Conservation (phyloP, 35 echinoderm and acorn worm genomes). For the Eucidaris tribuloides region DNA sequence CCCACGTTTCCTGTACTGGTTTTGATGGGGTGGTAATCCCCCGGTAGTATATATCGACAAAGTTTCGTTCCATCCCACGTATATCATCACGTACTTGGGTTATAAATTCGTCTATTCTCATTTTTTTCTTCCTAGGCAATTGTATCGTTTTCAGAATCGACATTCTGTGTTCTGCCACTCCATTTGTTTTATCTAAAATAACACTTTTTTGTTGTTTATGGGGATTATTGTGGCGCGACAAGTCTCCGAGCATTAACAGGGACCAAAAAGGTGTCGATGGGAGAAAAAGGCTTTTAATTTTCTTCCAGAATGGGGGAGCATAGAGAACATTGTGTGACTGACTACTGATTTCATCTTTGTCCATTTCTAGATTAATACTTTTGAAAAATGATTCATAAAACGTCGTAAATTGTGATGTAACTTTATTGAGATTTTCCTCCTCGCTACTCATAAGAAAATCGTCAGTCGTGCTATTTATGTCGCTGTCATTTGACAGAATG, state of each 20-base stretch:
- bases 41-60: conserved; percentile 4
- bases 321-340: background rate
- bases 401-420: background rate
- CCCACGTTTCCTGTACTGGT: background rate
- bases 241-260: background rate
- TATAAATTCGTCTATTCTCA: background rate
- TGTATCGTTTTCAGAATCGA: background rate
- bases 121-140: background rate
- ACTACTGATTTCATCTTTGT: background rate
- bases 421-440: background rate
- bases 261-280: background rate
- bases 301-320: background rate
- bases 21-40: background rate
- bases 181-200: background rate
- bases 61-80: background rate
- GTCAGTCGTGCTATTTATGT: background rate
- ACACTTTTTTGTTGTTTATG: background rate
- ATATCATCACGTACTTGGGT: background rate
- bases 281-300: background rate
- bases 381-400: background rate
- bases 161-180: background rate
- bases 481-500: background rate
- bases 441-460: background rate
- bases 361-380: background rate
- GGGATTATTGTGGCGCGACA: background rate